A percentile compares a stretch with the other conserved stretches of the same genome.
Conservation (phyloP, 2,888 invertebrate genomes). For the Exocentrus adspersus region DNA sequence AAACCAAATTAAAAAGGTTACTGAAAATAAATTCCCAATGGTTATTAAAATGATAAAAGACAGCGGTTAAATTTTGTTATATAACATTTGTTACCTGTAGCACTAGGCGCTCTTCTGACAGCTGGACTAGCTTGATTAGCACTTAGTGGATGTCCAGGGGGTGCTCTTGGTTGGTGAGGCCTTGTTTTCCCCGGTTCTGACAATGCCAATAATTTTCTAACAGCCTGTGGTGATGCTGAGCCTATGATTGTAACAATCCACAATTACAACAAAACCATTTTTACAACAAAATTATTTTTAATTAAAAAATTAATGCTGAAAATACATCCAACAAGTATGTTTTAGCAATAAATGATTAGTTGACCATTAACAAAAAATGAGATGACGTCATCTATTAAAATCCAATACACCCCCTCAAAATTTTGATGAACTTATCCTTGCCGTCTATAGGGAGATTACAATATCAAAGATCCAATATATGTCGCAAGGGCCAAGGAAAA, state of each 20-base stretch:
- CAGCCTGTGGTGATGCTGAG: conserved; percentile 96
- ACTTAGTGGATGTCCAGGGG: conserved; percentile 67
- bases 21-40: background rate
- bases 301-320: no score
- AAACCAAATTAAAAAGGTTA: background rate
- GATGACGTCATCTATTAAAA: no score
- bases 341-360: no score
- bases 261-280: no score
- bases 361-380: no score
- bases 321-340: no score
- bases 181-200: conserved; percentile 89
- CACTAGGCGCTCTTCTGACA: conserved; percentile 66
- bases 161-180: conserved; percentile 84
- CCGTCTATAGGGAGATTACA: no score
- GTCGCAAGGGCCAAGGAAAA: no score
- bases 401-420: no score
- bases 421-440: no score
- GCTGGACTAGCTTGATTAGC: conserved; percentile 73
- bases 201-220: conserved; percentile 92
- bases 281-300: no score
- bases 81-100: conserved; percentile 57
- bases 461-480: no score
- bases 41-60: background rate
- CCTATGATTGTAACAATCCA: conserved; percentile 68
- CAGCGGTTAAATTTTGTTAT: background rate